phyloP scores from a whole-genome alignment of 2,797 vertebrate species.

The Gephyroberyx darwinii region DNA sequence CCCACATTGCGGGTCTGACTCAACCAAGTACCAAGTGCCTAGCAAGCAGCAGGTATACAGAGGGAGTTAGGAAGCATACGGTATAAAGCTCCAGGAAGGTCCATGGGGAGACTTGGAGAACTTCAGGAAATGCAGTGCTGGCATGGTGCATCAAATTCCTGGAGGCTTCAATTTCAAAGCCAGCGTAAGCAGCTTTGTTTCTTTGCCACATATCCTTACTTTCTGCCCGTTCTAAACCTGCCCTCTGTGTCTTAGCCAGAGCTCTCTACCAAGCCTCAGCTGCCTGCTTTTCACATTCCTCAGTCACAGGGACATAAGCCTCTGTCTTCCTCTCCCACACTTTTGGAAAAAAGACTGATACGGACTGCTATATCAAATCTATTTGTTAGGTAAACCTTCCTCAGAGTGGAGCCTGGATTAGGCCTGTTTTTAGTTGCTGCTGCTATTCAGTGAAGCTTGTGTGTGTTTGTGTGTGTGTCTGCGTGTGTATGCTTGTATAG shows the following conservation, averaged over 20 bases:
- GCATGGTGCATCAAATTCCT: slow-evolving; percentile 36
- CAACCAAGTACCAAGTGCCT: slow-evolving; percentile 15
- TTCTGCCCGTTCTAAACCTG: slow-evolving; percentile 56
- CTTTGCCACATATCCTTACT: slow-evolving; percentile 54
- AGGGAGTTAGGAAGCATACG: slow-evolving; percentile 7
- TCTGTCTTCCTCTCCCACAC: slow-evolving; percentile 65
- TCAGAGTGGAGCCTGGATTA: slow-evolving; percentile 58
- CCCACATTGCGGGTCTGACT: slow-evolving; percentile 39
- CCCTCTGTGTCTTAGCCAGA: slow-evolving; percentile 53
- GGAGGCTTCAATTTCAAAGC: slow-evolving; percentile 50
- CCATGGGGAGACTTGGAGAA: slow-evolving; percentile 22
- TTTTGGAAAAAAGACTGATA: slow-evolving; percentile 52
- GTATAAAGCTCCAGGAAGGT: slow-evolving; percentile 42
- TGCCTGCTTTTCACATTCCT: slow-evolving; percentile 63
- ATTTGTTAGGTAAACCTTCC: slow-evolving; percentile 63
- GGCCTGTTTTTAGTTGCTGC: slow-evolving; percentile 42
- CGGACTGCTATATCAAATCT: slow-evolving; percentile 64
- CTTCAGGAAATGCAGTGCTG: slow-evolving; percentile 39
- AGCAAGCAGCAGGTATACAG: not conserved
- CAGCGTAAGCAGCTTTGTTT: slow-evolving; percentile 61
- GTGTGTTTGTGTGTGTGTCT: not conserved
- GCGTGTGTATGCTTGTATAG: slow-evolving; percentile 17
- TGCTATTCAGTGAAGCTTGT: slow-evolving; percentile 47
- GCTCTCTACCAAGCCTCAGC: slow-evolving; percentile 51
- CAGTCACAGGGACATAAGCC: slow-evolving; percentile 53